Base-by-base conservation (phyloP, 1,140 invertebrate genomes). In the Hormaphis cornu region DNA sequence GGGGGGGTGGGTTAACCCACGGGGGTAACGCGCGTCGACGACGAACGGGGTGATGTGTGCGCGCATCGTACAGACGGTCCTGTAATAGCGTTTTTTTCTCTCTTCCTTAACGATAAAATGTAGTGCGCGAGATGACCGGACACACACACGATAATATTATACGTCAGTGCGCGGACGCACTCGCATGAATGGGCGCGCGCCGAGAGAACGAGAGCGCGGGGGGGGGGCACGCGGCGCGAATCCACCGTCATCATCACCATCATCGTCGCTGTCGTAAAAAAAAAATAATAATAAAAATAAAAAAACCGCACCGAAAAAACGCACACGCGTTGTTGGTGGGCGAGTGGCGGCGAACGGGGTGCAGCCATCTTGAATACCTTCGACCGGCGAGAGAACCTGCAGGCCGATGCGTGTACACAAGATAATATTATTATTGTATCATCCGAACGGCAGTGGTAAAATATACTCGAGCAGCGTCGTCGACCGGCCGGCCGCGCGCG, bases 361-460 rank as follows among this genome's bases (percentile, higher is more conserved):
- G 59, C 59, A 48, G 59, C 59, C 59, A 63, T 63, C 59, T 63
- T 63, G 59, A 63, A 63, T 63, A 63, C 59, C 59, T 63, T 63
- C 59, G n/a, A 48, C 59, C 33, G 14, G 44, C n/a, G n/a, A n/a
- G n/a, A n/a, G n/a, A n/a, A n/a, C n/a, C n/a, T n/a, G n/a, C n/a
- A 48, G 48, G n/a, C 59, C 44, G 42, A 28, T 40, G 26, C 58
- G 42, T 48, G 20, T 37, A 54, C 28, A n/a, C n/a, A n/a, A n/a
- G n/a, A n/a, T n/a, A n/a, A n/a, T n/a, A n/a, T n/a, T n/a, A n/a
- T n/a, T n/a, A n/a, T n/a, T n/a, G n/a, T n/a, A n/a, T n/a, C n/a
- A 46, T 46, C 42, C 24, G 59, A 63, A 63, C 59, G 12, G 42
- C 59, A 63, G 59, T 63, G n/a, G n/a, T n/a, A n/a, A n/a, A 63